These are phyloP conservation scores for Drosophila limbata DNA, from an alignment of 2,888 invertebrate genomes.

Conservation along the genomic window DNA sequence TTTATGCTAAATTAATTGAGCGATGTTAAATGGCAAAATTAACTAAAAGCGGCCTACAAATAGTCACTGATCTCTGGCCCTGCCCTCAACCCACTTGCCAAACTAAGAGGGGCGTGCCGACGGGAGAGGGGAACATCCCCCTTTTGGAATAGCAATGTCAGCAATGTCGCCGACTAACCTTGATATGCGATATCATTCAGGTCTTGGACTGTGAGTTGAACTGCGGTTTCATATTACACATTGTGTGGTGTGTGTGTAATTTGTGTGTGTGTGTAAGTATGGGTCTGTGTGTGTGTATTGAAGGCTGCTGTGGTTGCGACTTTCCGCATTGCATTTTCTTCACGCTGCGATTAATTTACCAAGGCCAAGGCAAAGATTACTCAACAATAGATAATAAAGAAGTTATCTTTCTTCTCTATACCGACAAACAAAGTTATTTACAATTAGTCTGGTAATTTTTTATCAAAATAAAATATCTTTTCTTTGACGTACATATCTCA, in stretches of 20 bases:
- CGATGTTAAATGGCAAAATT: slow-evolving; percentile 63
- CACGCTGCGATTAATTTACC: slow-evolving; percentile 77
- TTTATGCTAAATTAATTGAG: slow-evolving; percentile 79
- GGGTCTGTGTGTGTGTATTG: neutral
- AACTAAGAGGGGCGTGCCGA: slow-evolving; percentile 10
- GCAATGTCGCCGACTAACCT: slow-evolving; percentile 29
- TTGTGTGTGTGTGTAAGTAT: neutral
- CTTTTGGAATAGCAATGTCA: slow-evolving; percentile 25
- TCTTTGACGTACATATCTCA: no score
- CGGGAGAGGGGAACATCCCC: neutral
- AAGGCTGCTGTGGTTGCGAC: slow-evolving; percentile 51
- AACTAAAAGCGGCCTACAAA: slow-evolving; percentile 29
- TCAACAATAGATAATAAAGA: neutral
- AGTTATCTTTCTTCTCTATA: neutral
- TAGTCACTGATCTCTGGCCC: slow-evolving; percentile 20
- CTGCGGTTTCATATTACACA: slow-evolving; percentile 42
- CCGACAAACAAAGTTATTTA: no score
- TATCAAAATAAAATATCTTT: no score
- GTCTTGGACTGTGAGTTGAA: slow-evolving; percentile 35
- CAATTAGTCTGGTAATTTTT: no score
- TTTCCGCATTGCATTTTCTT: slow-evolving; percentile 64
- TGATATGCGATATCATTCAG: slow-evolving; percentile 50
- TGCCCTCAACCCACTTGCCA: slow-evolving; percentile 9
- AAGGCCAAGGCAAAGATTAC: slow-evolving; percentile 61
- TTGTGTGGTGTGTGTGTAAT: slow-evolving; percentile 3